phyloP scores from a whole-genome alignment of 2,113 vertebrate genomes.

The Tringa solitaria region DNA sequence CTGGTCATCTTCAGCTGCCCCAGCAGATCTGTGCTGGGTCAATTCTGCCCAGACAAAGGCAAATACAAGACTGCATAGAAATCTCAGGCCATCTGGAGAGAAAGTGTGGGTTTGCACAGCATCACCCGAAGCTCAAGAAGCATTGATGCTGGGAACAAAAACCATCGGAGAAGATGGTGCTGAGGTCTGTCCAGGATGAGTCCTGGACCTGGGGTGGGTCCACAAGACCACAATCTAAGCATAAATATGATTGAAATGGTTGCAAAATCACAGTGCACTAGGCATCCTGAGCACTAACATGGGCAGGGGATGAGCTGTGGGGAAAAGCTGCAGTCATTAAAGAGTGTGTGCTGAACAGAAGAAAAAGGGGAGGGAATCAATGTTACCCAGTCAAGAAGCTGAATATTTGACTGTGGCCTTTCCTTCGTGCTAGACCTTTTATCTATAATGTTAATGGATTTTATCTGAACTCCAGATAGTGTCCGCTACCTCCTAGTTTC shows the following conservation, averaged over 20 bases:
- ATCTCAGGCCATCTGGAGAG: not conserved
- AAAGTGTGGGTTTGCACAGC: not conserved
- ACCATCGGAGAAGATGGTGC: not conserved
- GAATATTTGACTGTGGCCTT: not conserved
- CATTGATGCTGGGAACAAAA: not conserved
- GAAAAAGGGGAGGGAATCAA: not conserved
- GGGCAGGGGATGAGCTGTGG: not conserved
- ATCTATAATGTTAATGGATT: not conserved
- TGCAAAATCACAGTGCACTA: not conserved
- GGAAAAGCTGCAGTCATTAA: not conserved
- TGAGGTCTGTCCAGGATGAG: not conserved
- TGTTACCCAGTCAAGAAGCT: not conserved
- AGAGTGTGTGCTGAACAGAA: not conserved
- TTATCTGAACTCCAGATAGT: not conserved
- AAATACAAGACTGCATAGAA: not conserved
- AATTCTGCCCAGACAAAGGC: not conserved
- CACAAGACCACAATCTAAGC: not conserved
- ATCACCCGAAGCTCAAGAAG: accelerated
- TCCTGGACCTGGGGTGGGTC: not conserved
- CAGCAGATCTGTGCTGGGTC: not conserved
- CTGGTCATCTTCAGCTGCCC: not conserved
- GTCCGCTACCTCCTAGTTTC: not conserved
- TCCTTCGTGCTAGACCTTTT: not conserved
- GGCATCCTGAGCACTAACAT: not conserved
- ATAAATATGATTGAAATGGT: not conserved